Evolutionary conservation across 2,797 vertebrate genomes (phyloP).

Genomic region (Prionace glauca): DNA sequence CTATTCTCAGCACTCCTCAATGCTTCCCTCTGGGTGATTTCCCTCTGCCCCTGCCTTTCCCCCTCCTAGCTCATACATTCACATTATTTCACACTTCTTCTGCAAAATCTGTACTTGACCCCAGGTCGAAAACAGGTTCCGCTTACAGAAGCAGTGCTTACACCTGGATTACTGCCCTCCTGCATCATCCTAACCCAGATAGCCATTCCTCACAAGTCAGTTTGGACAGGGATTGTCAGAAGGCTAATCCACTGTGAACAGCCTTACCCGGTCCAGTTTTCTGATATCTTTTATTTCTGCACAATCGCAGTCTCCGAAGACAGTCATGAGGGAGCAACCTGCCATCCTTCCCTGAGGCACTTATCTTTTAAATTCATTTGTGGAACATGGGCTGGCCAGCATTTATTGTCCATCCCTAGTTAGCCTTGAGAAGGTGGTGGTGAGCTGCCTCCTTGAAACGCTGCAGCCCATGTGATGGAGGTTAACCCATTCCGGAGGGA

Average conservation of each 20-base stretch:
- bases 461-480: too few relatives aligned
- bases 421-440: too few relatives aligned
- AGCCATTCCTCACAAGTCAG: neutral
- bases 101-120: neutral
- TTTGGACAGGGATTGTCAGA: neutral
- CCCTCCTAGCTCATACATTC: neutral
- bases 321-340: neutral
- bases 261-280: neutral
- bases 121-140: too few relatives aligned
- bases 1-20: neutral
- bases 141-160: too few relatives aligned
- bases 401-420: too few relatives aligned
- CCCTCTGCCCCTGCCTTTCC: too few relatives aligned
- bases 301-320: neutral
- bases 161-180: too few relatives aligned
- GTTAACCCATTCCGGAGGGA: too few relatives aligned
- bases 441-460: too few relatives aligned
- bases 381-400: too few relatives aligned
- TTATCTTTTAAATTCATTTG: too few relatives aligned
- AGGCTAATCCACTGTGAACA: neutral
- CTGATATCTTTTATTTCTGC: neutral
- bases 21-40: neutral
- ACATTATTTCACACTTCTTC: neutral
- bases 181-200: neutral
- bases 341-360: too few relatives aligned